These are phyloP conservation scores for Vanessa tameamea DNA, from an alignment of 1,140 invertebrate genomes.

Conservation along the genomic window DNA sequence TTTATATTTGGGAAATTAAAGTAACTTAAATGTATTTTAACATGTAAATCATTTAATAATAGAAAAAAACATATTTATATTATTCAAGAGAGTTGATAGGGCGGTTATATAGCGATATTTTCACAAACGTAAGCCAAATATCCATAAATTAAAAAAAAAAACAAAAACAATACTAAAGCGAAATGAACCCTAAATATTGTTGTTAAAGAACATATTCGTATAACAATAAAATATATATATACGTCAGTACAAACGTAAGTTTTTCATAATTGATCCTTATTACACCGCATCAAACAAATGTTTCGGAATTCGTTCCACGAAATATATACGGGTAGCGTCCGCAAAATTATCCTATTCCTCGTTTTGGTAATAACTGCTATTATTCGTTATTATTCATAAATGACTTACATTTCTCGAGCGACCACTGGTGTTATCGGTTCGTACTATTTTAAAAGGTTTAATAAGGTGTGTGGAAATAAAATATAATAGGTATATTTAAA, in stretches of 20 bases:
- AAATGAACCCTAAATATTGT: not conserved
- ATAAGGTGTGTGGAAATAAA: not conserved
- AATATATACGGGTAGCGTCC: constrained; percentile 65
- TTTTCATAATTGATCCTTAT: constrained; percentile 76
- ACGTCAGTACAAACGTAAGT: constrained; percentile 49
- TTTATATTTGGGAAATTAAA: no score
- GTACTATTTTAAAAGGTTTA: constrained; percentile 19
- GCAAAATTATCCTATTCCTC: constrained; percentile 57
- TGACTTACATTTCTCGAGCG: constrained; percentile 21
- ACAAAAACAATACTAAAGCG: not conserved
- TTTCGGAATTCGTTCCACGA: constrained; percentile 74
- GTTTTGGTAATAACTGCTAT: constrained; percentile 60
- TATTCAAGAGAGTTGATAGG: not conserved
- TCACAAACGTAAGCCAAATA: not conserved
- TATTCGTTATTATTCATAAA: constrained; percentile 59
- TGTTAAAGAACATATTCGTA: not conserved
- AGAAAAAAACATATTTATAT: not conserved
- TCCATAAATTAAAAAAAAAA: not conserved
- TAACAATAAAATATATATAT: constrained; percentile 15
- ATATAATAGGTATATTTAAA: not conserved
- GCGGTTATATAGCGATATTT: not conserved
- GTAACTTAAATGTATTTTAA: not conserved
- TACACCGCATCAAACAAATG: constrained; percentile 77
- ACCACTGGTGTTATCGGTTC: constrained; percentile 23
- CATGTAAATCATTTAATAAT: not conserved